phyloP scores from a whole-genome alignment of 1,140 invertebrate genomes.

The Anoplophora glabripennis region DNA sequence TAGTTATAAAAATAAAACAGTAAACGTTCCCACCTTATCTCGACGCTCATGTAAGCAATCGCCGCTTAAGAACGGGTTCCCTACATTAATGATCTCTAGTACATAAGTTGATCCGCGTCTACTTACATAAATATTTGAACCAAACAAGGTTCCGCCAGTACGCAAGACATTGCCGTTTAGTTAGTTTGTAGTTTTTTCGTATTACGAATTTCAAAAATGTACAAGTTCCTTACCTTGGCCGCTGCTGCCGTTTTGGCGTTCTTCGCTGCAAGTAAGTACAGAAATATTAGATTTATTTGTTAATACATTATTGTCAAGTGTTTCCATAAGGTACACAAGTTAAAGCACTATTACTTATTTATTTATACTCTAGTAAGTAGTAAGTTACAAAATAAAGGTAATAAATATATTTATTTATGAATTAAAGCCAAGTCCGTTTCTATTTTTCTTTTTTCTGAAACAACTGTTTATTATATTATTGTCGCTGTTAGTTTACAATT shows the following conservation, averaged over 20 bases:
- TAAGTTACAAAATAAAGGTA: too few species aligned
- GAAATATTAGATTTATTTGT: too few species aligned
- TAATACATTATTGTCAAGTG: too few species aligned
- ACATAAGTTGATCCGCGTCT: constrained; percentile 2
- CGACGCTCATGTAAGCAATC: neutral
- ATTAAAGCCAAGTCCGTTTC: too few species aligned
- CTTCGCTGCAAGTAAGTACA: neutral
- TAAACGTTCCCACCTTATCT: neutral
- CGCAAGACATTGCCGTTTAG: neutral
- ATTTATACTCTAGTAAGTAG: too few species aligned
- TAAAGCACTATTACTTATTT: too few species aligned
- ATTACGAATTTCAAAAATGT: neutral
- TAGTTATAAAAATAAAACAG: too few species aligned
- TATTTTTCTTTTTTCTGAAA: too few species aligned
- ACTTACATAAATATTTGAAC: constrained; percentile 5
- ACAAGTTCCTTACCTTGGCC: neutral
- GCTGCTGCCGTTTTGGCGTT: neutral
- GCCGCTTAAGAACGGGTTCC: constrained; percentile 3
- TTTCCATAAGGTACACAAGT: too few species aligned
- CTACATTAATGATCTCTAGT: neutral
- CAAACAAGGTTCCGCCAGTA: neutral
- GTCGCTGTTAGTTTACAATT: too few species aligned
- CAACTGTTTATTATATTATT: too few species aligned
- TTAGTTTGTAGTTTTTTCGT: constrained; percentile 9
- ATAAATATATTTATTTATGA: too few species aligned